Evolutionary conservation across 1,140 invertebrate species (phyloP), one percentile per base, ranked within the genome.

Genomic region (Pygmarrhopalites habei): DNA sequence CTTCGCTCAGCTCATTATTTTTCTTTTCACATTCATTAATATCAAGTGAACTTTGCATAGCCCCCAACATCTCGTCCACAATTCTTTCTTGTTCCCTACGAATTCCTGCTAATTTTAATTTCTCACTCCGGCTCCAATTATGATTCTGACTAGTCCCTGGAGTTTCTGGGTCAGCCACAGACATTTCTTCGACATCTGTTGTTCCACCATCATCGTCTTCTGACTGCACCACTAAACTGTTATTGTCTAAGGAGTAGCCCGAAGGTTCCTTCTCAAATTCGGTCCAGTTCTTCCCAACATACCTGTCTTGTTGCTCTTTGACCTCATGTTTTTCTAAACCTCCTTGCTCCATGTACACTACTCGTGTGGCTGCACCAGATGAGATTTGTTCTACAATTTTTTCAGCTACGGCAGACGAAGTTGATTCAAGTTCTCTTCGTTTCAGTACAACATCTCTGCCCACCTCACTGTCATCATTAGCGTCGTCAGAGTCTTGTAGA

Each of bases 361-460:
- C 43, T 51, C 61, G 46, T 12, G 64, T 60, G 39, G 28, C 14
- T 32, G 25, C 49, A 14, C 35, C 21, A 1, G 56, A 28, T 1
- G 58, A 3, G 28, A 26, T 57, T 26, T 53, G 32, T 65, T 62
- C 51, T 49, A 62, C 49, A 32, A 56, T 58, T 12, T 60, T 66
- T 14, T 62, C 52, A 26, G 64, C 58, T 41, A 23, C 58, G 10
- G 51, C 59, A 55, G 44, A 46, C 7, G 53, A 35, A 1, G 63
- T 44, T 28, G 19, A 32, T 46, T 51, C 47, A 66, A 75, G 75
- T 0, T 74, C 71, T 23, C 70, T 67, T 53, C 69, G 35, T 66
- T 66, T 67, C 65, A 75, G 47, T 12, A 57, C 46, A 29, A 66
- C 65, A 12, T 52, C 46, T 25, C 66, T 64, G 3, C 67, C 68